A percentile compares a stretch with the other conserved stretches of the same genome.
These are phyloP conservation scores for Clepsis dumicolana DNA, from an alignment of 2,888 invertebrate species.

Conservation along the genomic window DNA sequence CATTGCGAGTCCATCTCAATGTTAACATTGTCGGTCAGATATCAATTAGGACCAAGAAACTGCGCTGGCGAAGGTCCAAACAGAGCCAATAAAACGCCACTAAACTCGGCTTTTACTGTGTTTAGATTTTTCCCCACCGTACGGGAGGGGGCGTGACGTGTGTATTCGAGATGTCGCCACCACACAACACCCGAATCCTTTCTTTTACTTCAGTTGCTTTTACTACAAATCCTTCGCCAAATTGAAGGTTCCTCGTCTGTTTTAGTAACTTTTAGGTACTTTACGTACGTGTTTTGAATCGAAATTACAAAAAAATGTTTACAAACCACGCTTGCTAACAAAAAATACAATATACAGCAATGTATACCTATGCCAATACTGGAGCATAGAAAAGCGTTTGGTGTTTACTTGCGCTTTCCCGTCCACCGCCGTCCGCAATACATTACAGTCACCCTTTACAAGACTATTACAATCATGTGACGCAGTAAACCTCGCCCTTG, in stretches of 20 bases:
- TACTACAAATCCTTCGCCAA: background rate
- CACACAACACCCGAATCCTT: background rate
- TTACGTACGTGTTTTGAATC: too few relatives aligned
- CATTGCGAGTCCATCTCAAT: conserved; percentile 55
- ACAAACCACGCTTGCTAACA: too few relatives aligned
- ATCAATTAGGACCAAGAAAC: conserved; percentile 78
- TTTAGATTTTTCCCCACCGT: conserved; percentile 72
- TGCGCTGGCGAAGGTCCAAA: conserved; percentile 75
- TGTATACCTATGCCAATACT: background rate
- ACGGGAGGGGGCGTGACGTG: conserved; percentile 56
- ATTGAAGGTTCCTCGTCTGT: background rate
- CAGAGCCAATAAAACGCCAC: conserved; percentile 76
- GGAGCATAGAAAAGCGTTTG: background rate
- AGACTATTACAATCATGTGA: conserved; percentile 70
- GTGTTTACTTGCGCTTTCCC: conserved; percentile 45
- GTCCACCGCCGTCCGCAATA: conserved; percentile 57
- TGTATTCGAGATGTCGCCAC: conserved; percentile 64
- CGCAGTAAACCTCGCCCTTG: conserved; percentile 65
- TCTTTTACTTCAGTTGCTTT: background rate
- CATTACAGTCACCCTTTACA: conserved; percentile 69
- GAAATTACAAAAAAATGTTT: too few relatives aligned
- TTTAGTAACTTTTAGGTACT: too few relatives aligned
- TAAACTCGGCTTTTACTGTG: conserved; percentile 76
- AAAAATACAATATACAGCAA: too few relatives aligned
- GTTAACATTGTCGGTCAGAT: conserved; percentile 71